These are phyloP conservation scores for Azemiops feae DNA, from an alignment of 2,113 vertebrate species.

Conservation along the genomic window DNA sequence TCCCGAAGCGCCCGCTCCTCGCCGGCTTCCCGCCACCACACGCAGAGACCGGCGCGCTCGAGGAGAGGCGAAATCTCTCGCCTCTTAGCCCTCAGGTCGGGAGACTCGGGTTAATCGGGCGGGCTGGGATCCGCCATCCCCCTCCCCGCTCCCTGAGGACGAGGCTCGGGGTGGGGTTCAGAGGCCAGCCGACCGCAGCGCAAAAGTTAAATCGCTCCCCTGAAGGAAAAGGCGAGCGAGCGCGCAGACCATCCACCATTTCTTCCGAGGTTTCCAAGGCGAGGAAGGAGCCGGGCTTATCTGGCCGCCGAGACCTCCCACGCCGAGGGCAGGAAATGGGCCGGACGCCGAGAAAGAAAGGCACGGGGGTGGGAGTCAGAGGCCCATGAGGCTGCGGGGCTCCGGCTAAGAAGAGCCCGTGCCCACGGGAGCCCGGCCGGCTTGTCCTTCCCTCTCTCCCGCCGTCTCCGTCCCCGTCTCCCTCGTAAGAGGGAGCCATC, in stretches of 20 bases:
- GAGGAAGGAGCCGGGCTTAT: not conserved
- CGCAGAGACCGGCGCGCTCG: not conserved
- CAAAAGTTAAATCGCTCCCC: not conserved
- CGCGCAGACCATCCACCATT: not conserved
- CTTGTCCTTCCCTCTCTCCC: not conserved
- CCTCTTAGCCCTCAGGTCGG: conserved; percentile 15
- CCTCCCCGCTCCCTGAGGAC: conserved; percentile 45
- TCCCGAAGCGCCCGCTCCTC: not conserved
- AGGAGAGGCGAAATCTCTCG: not conserved
- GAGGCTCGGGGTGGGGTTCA: not conserved
- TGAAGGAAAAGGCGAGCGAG: not conserved
- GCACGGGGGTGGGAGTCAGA: not conserved
- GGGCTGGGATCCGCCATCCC: conserved; percentile 53
- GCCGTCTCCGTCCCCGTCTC: not conserved
- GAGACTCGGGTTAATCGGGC: conserved; percentile 60
- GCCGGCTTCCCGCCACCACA: not conserved
- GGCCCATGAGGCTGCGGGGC: not conserved
- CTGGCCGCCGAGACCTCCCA: not conserved
- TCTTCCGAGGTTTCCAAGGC: not conserved
- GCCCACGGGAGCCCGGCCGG: too few species aligned
- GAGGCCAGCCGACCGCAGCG: conserved; percentile 1
- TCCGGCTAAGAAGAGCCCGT: not conserved
- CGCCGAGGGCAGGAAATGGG: not conserved
- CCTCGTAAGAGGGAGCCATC: conserved; percentile 65
- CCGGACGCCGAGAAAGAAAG: not conserved